phyloP scores from a whole-genome alignment of 2,113 vertebrate genomes.

The Hystrix cristata region DNA sequence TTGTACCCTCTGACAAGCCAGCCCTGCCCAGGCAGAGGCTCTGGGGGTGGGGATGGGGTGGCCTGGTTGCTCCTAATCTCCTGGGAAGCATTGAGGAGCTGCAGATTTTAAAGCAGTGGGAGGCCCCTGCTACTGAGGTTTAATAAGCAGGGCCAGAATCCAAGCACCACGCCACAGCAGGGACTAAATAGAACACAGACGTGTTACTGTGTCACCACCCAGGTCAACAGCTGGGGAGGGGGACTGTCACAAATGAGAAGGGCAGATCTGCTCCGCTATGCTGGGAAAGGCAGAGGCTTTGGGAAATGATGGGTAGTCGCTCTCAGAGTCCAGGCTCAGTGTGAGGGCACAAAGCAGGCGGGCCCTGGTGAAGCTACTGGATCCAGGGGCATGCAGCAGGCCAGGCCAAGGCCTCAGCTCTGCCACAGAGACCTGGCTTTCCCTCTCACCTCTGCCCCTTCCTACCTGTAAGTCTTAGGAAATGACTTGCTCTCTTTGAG shows the following conservation, averaged over 20 bases:
- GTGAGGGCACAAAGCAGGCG: background rate
- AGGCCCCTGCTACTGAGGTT: slow-evolving; percentile 41
- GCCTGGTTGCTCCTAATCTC: background rate
- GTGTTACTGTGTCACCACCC: rapidly evolving
- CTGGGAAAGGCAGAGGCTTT: background rate
- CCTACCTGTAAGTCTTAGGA: background rate
- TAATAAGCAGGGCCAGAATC: background rate
- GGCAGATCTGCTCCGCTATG: background rate
- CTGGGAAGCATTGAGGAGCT: slow-evolving; percentile 29
- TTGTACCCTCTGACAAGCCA: background rate
- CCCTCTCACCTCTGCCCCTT: background rate
- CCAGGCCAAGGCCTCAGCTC: background rate
- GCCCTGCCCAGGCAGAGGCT: background rate
- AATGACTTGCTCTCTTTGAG: background rate
- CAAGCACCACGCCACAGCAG: background rate
- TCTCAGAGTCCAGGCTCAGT: too few species aligned
- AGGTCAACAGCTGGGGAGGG: rapidly evolving
- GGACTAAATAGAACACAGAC: rapidly evolving
- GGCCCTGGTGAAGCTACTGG: background rate
- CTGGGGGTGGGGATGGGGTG: background rate
- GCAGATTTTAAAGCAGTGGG: background rate
- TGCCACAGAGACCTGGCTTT: rapidly evolving
- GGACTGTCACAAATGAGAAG: background rate
- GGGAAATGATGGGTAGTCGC: background rate
- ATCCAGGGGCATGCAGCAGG: background rate